Evolutionary conservation across 1,140 invertebrate species (phyloP), one percentile per base, ranked within the genome.

Genomic region (Drepana arcuata): DNA sequence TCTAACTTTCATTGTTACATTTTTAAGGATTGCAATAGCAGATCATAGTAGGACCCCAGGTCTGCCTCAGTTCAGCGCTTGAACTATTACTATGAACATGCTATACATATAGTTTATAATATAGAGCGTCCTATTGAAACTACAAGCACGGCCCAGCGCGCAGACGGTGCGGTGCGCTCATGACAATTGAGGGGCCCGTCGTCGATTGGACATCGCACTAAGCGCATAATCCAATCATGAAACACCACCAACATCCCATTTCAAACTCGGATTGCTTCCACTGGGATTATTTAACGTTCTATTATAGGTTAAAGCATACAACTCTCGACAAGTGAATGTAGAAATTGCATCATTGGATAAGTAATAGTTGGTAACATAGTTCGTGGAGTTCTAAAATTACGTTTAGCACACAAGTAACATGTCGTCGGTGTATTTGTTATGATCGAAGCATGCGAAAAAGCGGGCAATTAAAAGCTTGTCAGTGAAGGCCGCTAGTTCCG

Each of bases 401-500:
- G n/a, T n/a, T n/a, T n/a, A n/a, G n/a, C n/a, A n/a, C n/a, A n/a
- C n/a, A n/a, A n/a, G n/a, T n/a, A n/a, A n/a, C n/a, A n/a, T n/a
- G n/a, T n/a, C n/a, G n/a, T n/a, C n/a, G n/a, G n/a, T n/a, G n/a
- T n/a, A n/a, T n/a, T n/a, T n/a, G n/a, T n/a, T n/a, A n/a, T n/a
- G 24, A 21, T 2, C 4, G 2, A 10, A 26, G 43, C 39, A 54
- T 52, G 46, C 48, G 38, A 50, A 63, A 71, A 70, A 63, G 40
- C 41, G 43, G 44, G 54, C 57, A 65, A 72, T 70, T 68, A 75
- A 73, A 67, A 72, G 67, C 67, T 72, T 70, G 69, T 52, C 44
- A 75, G 51, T 60, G 72, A 74, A 80, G 74, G 72, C 63, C 69
- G 69, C 24, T 44, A 61, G 64, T 71, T 65, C 68, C 64, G 63